Evolutionary conservation across 2,888 invertebrate genomes (phyloP).

Genomic region (Sialis lutaria): DNA sequence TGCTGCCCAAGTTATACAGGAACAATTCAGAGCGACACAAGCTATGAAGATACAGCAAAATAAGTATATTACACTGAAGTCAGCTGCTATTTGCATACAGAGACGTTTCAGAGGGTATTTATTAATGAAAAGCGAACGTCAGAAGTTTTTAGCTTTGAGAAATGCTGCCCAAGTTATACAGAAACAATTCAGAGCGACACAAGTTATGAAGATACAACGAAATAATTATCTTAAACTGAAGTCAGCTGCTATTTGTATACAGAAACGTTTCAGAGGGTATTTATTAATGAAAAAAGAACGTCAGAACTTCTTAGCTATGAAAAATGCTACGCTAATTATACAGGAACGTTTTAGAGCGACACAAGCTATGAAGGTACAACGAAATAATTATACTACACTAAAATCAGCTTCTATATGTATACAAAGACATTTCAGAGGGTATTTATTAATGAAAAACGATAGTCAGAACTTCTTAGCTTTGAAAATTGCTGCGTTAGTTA

Average conservation of each 20-base stretch:
- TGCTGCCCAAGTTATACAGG: slow-evolving; percentile 17
- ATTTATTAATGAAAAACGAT: slow-evolving; percentile 11
- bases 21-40: slow-evolving; percentile 15
- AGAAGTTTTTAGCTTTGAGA: slow-evolving; percentile 18
- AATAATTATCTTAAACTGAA: slow-evolving; percentile 14
- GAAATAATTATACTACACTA: slow-evolving; percentile 12
- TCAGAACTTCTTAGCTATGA: slow-evolving; percentile 14
- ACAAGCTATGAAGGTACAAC: slow-evolving; percentile 12
- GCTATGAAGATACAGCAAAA: slow-evolving; percentile 15
- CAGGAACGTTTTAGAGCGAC: slow-evolving; percentile 20
- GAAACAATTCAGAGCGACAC: slow-evolving; percentile 24
- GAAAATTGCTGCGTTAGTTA: slow-evolving; percentile 17
- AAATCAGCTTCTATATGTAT: slow-evolving; percentile 13
- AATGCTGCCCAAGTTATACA: slow-evolving; percentile 23
- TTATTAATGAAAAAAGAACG: slow-evolving; percentile 24
- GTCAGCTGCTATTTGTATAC: slow-evolving; percentile 39
- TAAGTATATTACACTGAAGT: slow-evolving; percentile 16
- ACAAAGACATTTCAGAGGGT: slow-evolving; percentile 21
- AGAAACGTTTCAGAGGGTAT: slow-evolving; percentile 29
- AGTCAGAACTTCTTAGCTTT: slow-evolving; percentile 17
- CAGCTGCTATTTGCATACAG: slow-evolving; percentile 12
- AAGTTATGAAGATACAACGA: slow-evolving; percentile 24
- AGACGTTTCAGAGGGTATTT: slow-evolving; percentile 12
- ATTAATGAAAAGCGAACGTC: slow-evolving; percentile 10
- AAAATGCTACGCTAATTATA: slow-evolving; percentile 16